A percentile compares a stretch with the other conserved stretches of the same genome.
Conservation (phyloP, 2,113 vertebrate genomes). For the Prunella himalayana region DNA sequence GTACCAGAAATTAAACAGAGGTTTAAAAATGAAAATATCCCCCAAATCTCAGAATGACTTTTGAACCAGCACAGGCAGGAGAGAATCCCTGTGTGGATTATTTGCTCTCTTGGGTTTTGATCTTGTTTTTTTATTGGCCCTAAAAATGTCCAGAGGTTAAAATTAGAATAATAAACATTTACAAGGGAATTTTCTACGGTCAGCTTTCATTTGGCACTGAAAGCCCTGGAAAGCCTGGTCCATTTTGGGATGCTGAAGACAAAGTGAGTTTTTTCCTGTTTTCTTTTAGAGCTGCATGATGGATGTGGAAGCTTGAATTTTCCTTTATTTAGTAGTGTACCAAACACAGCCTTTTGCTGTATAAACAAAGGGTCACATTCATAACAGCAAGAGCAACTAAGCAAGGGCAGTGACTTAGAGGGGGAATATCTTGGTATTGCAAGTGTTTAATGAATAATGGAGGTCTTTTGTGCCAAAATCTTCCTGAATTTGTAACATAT, state of each 20-base stretch:
- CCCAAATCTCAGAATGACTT: neutral
- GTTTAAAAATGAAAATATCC: neutral
- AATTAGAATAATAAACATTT: constrained; percentile 5
- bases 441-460: neutral
- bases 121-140: neutral
- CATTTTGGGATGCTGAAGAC: neutral
- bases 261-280: neutral
- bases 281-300: neutral
- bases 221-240: neutral
- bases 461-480: neutral
- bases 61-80: neutral
- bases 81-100: neutral
- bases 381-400: neutral
- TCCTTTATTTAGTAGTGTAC: neutral
- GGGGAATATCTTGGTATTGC: neutral
- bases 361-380: neutral
- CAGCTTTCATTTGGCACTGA: neutral
- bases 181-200: neutral
- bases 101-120: neutral
- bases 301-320: neutral
- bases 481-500: neutral
- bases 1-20: neutral
- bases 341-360: neutral
- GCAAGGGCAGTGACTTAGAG: neutral
- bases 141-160: neutral